Evolutionary conservation across 2,888 invertebrate species (phyloP).

Genomic region (Gandaritis pyraliata): DNA sequence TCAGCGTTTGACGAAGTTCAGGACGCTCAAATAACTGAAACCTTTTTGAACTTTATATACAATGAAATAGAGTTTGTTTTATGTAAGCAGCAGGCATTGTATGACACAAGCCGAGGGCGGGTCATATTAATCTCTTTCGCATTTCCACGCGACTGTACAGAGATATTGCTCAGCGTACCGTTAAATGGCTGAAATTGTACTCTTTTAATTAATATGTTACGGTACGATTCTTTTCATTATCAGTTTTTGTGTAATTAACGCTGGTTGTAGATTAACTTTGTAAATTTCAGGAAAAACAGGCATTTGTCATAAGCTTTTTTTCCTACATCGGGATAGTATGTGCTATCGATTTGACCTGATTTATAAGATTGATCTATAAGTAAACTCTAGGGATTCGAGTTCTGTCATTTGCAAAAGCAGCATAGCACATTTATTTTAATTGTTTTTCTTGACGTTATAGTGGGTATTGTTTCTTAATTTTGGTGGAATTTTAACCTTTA

Average conservation of each 20-base stretch:
- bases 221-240: slow-evolving; percentile 42
- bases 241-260: slow-evolving; percentile 23
- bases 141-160: slow-evolving; percentile 60
- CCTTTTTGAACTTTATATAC: background rate
- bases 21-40: background rate
- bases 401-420: too few relatives aligned
- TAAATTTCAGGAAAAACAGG: background rate
- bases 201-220: slow-evolving; percentile 65
- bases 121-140: slow-evolving; percentile 77
- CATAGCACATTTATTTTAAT: too few relatives aligned
- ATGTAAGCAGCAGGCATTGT: background rate
- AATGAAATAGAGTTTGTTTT: slow-evolving; percentile 7
- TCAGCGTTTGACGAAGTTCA: too few relatives aligned
- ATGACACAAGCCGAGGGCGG: slow-evolving; percentile 44
- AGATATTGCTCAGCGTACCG: slow-evolving; percentile 65
- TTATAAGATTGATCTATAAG: too few relatives aligned
- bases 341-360: too few relatives aligned
- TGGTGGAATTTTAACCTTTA: too few relatives aligned
- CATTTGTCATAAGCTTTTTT: background rate
- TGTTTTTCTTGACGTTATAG: too few relatives aligned
- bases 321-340: too few relatives aligned
- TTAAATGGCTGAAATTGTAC: slow-evolving; percentile 67
- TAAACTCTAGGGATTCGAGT: too few relatives aligned
- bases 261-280: too few relatives aligned
- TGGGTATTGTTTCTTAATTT: too few relatives aligned